Conservation (phyloP, 2,888 invertebrate species). For the Diarsia mendica region DNA sequence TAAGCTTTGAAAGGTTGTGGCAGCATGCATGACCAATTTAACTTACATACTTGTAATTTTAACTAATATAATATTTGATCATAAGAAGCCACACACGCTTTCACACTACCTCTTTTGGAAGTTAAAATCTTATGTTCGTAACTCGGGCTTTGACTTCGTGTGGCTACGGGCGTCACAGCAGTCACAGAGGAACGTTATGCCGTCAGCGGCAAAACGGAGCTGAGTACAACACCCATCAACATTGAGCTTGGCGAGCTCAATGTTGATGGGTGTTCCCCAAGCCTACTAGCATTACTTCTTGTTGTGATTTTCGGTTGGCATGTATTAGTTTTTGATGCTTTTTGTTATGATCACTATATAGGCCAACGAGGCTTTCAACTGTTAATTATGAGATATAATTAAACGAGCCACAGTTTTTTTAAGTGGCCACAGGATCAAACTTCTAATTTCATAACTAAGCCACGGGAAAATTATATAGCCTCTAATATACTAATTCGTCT, state of each 20-base stretch:
- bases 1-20: conserved; percentile 1
- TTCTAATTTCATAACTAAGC: too few relatives aligned
- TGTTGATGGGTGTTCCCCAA: neutral
- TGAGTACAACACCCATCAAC: too few relatives aligned
- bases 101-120: too few relatives aligned
- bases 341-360: neutral
- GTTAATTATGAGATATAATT: too few relatives aligned
- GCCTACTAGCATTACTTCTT: neutral
- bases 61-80: neutral
- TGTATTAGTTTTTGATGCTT: neutral
- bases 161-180: neutral
- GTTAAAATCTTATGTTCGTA: neutral
- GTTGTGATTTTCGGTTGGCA: neutral
- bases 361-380: neutral
- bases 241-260: too few relatives aligned
- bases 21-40: neutral
- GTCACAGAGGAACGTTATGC: neutral
- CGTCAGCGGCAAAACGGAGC: neutral
- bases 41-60: neutral
- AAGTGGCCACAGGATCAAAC: too few relatives aligned
- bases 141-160: neutral
- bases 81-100: neutral
- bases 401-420: too few relatives aligned
- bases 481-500: too few relatives aligned
- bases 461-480: too few relatives aligned